Percentiles rank a stretch among this genome's conserved stretches.
Conservation (phyloP, 2,113 vertebrate species). For the Chaetorhynchus papuensis region DNA sequence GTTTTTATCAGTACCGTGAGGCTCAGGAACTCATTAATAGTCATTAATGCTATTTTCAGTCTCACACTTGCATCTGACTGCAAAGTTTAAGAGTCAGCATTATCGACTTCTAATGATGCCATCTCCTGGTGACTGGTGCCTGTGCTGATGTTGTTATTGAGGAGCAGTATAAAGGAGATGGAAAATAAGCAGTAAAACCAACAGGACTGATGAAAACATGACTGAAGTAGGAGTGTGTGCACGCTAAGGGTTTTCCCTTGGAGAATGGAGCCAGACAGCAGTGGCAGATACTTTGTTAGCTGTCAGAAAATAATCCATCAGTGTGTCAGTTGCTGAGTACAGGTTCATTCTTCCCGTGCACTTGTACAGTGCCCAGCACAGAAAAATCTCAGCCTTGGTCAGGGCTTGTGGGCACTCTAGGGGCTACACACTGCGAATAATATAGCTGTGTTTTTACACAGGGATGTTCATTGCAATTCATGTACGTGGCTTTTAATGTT, state of each 20-base stretch:
- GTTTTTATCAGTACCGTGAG: background rate
- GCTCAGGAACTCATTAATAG: background rate
- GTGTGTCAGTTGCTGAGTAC: background rate
- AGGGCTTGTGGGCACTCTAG: background rate
- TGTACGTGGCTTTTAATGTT: background rate
- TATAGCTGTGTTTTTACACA: background rate
- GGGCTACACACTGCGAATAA: background rate
- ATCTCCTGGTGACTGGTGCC: background rate
- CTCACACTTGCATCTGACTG: background rate
- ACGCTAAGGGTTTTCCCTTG: background rate
- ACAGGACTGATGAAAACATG: background rate
- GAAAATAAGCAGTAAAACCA: background rate
- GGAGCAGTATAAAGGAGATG: background rate
- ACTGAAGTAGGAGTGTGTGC: background rate
- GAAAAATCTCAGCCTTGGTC: background rate
- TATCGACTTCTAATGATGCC: slow-evolving; percentile 23
- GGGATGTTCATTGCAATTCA: background rate
- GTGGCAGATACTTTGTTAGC: background rate
- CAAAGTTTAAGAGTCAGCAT: background rate
- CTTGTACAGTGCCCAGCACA: background rate
- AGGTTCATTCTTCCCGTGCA: background rate
- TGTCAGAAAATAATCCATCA: background rate
- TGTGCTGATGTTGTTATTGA: background rate
- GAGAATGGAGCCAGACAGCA: background rate
- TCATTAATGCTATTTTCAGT: background rate